These are phyloP conservation scores for Caerostris darwini DNA, from an alignment of 1,140 invertebrate genomes.

Conservation along the genomic window DNA sequence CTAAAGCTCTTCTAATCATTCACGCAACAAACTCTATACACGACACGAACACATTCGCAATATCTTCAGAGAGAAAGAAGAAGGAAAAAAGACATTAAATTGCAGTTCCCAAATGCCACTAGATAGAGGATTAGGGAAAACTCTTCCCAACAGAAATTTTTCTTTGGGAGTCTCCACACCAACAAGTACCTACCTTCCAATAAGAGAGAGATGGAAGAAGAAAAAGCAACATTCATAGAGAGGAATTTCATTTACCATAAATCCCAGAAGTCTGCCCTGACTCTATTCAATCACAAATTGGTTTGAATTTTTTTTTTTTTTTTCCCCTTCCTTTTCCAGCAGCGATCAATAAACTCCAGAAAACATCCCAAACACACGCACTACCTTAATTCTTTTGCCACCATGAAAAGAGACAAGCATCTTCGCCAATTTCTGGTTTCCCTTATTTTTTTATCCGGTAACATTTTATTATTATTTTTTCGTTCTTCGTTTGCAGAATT, in stretches of 20 bases:
- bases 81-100: neutral
- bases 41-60: no score
- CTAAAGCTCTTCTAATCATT: no score
- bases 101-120: neutral
- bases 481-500: neutral
- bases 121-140: conserved; percentile 22
- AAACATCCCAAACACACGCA: neutral
- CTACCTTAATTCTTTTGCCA: conserved; percentile 7
- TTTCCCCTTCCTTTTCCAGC: neutral
- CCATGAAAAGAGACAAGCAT: conserved; percentile 25
- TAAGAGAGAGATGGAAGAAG: neutral
- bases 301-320: conserved; percentile 31
- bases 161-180: neutral
- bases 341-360: neutral
- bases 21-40: no score
- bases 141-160: neutral
- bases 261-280: conserved; percentile 5
- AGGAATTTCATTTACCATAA: conserved; percentile 50
- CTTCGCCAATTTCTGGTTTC: conserved; percentile 3
- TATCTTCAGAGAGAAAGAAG: neutral
- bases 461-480: neutral
- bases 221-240: neutral
- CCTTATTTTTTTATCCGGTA: neutral
- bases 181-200: neutral
- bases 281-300: conserved; percentile 42